Base-by-base conservation (phyloP, 2,113 vertebrate species). In the Notothenia rossii region DNA sequence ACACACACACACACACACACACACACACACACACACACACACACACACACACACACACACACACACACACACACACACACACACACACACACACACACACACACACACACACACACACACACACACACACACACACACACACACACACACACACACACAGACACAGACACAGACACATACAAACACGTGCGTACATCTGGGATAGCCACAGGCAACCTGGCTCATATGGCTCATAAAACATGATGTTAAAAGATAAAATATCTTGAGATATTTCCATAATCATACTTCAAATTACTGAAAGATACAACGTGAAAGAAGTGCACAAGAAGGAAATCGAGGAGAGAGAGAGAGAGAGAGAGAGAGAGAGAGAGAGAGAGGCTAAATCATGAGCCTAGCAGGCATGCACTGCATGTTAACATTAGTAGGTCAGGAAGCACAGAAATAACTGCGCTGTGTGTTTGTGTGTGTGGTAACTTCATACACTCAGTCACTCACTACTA, bases 371-470 rank as follows among this genome's bases (percentile, higher is more conserved):
- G 25, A 77, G 56, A 74, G 36, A 7, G 54, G 85, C 89, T 78
- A 87, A 86, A 86, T 92, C 91, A 93, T 85, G 82, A 87, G 91
- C 92, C 93, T 87, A 75, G 82, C 83, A 92, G 93, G 91, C 91
- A 93, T 86, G 72, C 67, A 89, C 89, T 91, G 77, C 93, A 90
- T 91, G 92, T 91, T 91, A 92, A 85, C 84, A 90, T 93, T 94
- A 91, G 90, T 94, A 93, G 92, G 91, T 92, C 91, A 94, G 89
- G 89, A 86, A 91, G 91, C 88, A 90, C 89, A 90, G 85, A 92
- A 92, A 94, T 92, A 94, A 93, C 88, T 71, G 72, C 43, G 3
- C 75, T 83, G 82, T 85, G 82, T 84, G 62, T 84, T 25, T 81
- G 67, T 87, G 77, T 63, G 69, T 77, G 79, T 72, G 71, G 55